Percentiles rank a stretch among this genome's conserved stretches.
phyloP scores from a whole-genome alignment of 1,140 invertebrate species.

The Phymorhynchus buccinoides region DNA sequence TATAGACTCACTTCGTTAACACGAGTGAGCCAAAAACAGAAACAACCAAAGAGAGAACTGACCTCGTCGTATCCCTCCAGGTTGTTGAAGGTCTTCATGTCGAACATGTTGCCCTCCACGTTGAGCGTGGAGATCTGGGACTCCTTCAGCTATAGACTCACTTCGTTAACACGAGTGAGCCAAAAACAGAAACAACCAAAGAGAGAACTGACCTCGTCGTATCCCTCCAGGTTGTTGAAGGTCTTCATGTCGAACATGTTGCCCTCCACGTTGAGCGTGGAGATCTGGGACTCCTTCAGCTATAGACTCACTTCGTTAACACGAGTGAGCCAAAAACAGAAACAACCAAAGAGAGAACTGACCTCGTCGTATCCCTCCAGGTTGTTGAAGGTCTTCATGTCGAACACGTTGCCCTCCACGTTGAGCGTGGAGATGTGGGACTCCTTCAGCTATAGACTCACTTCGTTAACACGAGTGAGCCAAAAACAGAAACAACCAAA shows the following conservation, averaged over 20 bases:
- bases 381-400: conserved; percentile 90
- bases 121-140: conserved; percentile 91
- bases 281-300: conserved; percentile 91
- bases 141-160: too few species aligned
- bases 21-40: too few species aligned
- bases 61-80: conserved; percentile 88
- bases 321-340: too few species aligned
- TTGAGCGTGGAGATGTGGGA: conserved; percentile 91
- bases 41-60: too few species aligned
- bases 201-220: conserved; percentile 78
- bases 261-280: conserved; percentile 90
- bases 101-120: conserved; percentile 96
- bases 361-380: conserved; percentile 88
- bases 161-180: too few species aligned
- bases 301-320: too few species aligned
- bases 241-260: conserved; percentile 96
- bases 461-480: too few species aligned
- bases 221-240: conserved; percentile 89
- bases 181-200: too few species aligned
- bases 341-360: too few species aligned
- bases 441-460: too few species aligned
- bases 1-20: too few species aligned
- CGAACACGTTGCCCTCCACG: conserved; percentile 96
- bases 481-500: too few species aligned
- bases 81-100: conserved; percentile 90